These are phyloP conservation scores for Brachycybe producta DNA, from an alignment of 2,888 invertebrate species.

Conservation along the genomic window DNA sequence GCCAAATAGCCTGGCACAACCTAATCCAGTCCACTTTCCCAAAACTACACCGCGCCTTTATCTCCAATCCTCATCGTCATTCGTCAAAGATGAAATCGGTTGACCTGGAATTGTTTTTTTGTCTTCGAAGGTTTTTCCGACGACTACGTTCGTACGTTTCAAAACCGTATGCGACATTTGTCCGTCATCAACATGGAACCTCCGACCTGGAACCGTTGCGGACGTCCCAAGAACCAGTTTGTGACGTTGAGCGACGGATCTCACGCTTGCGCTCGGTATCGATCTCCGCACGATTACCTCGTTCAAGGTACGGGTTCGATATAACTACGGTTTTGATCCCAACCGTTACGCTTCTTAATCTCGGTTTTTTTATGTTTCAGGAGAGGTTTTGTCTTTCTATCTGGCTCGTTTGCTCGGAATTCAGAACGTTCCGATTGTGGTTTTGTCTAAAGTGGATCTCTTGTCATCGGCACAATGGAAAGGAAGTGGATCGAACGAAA, in stretches of 20 bases:
- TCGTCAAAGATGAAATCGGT: no score
- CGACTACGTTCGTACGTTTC: constrained; percentile 22
- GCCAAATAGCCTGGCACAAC: no score
- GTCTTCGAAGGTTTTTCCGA: constrained; percentile 25
- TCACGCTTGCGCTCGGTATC: constrained; percentile 30
- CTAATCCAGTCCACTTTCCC: no score
- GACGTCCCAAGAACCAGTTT: constrained; percentile 31
- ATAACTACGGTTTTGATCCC: background rate
- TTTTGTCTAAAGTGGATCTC: constrained; percentile 25
- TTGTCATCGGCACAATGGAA: background rate
- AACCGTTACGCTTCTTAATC: background rate
- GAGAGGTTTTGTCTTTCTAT: constrained; percentile 32
- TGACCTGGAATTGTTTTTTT: no score
- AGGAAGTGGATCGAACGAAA: constrained; percentile 10
- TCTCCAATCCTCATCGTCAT: no score
- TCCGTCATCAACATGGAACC: constrained; percentile 21
- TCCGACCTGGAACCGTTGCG: constrained; percentile 32
- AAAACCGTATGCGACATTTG: constrained; percentile 17
- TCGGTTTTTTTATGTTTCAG: constrained; percentile 24
- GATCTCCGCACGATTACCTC: constrained; percentile 30
- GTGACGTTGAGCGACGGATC: constrained; percentile 28
- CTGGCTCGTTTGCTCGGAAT: constrained; percentile 30
- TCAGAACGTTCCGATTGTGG: constrained; percentile 30
- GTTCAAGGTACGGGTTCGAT: constrained; percentile 28
- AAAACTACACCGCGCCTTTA: no score